Evolutionary conservation across 1,140 invertebrate genomes (phyloP), one percentile per base, ranked within the genome.

Genomic region (Magallana angulata): DNA sequence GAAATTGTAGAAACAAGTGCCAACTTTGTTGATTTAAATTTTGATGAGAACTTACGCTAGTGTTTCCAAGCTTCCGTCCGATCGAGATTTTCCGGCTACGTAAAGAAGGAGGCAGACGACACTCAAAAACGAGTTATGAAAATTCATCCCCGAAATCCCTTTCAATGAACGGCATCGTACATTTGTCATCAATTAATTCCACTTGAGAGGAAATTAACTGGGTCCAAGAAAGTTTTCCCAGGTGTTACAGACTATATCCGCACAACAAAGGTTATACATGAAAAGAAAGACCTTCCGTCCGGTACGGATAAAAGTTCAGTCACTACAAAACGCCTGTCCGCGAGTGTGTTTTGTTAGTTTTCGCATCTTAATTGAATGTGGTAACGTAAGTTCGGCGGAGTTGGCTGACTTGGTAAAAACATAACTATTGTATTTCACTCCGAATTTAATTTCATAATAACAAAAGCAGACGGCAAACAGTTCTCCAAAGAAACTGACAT

Each of bases 401-500:
- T 30, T 11, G 68, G 68, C 68, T 30, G 24, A 76, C 24, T 24
- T 24, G 68, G 36, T 48, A 24, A 76, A 30, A 76, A 76, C 68
- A 18, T 12, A 76, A 76, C 68, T 76, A 76, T 76, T 76, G 68
- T 76, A 76, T 76, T 76, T 76, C 68, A 76, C 68, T 76, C 68
- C 11, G 24, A 76, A 76, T 76, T 76, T 76, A 76, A 76, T 76
- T 76, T 76, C 68, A 76, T 76, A 76, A 76, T 76, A 76, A 76
- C 68, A 36, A 30, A 76, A 76, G 68, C 68, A 76, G 68, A 76
- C 68, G 68, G 68, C 68, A 76, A 76, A 76, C 68, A 24, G 24
- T 8, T 76, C 30, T 30, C 36, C 68, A 76, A 76, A 76, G 68
- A 76, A 76, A 76, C 68, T 12, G 36, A 76, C 68, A 76, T 30